Evolutionary conservation across 2,888 invertebrate species (phyloP).

Genomic region (Aleiodes alternator): DNA sequence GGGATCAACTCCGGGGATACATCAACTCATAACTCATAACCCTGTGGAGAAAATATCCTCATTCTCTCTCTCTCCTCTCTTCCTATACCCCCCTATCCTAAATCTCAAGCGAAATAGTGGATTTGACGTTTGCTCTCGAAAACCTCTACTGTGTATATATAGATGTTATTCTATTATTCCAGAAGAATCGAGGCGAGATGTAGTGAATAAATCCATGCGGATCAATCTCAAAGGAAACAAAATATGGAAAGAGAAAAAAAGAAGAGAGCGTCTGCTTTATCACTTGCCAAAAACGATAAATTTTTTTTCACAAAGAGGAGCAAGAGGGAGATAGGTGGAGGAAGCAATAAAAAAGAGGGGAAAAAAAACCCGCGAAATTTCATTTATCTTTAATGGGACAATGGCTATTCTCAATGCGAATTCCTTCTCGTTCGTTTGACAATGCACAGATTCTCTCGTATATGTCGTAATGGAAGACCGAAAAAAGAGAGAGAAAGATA

Average conservation of each 20-base stretch:
- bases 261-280: constrained; percentile 5
- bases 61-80: constrained; percentile 25
- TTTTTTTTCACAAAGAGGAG: not conserved
- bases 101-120: constrained; percentile 61
- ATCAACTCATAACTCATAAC: constrained; percentile 66
- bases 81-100: constrained; percentile 62
- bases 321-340: not conserved
- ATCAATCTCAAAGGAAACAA: constrained; percentile 5
- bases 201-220: constrained; percentile 29
- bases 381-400: constrained; percentile 30
- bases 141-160: constrained; percentile 7
- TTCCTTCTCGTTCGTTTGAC: constrained; percentile 21
- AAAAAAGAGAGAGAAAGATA: constrained; percentile 1
- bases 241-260: constrained; percentile 2
- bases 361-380: not conserved
- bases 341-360: not conserved
- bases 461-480: constrained; percentile 25
- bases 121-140: constrained; percentile 45
- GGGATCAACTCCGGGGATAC: constrained; percentile 67
- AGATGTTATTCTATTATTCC: constrained; percentile 32
- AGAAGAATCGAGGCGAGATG: constrained; percentile 17
- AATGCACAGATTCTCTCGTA: constrained; percentile 19
- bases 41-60: constrained; percentile 56
- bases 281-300: constrained; percentile 21
- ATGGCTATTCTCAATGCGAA: constrained; percentile 25